These are phyloP conservation scores for Onychostruthus taczanowskii DNA, from an alignment of 2,113 vertebrate genomes.

Conservation along the genomic window DNA sequence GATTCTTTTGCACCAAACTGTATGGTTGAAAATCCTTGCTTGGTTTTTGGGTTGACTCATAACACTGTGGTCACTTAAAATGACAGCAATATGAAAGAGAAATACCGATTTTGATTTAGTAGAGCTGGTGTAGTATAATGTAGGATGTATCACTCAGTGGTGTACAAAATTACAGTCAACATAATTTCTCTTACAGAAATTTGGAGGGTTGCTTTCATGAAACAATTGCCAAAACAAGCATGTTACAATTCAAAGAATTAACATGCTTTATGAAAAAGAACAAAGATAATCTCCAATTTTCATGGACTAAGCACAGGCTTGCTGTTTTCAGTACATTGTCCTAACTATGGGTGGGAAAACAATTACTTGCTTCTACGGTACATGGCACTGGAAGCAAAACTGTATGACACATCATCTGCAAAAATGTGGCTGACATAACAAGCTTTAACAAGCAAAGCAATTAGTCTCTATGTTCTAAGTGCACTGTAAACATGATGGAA, in stretches of 20 bases:
- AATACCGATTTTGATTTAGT: background rate
- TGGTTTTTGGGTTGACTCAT: background rate
- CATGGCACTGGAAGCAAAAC: background rate
- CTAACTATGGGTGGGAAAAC: background rate
- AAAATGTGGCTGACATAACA: background rate
- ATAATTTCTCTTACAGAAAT: background rate
- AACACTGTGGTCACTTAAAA: background rate
- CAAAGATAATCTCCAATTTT: background rate
- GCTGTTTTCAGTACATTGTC: background rate
- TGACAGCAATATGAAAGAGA: background rate
- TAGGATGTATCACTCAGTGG: background rate
- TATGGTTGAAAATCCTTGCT: background rate
- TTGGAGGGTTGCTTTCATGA: background rate
- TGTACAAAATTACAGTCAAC: background rate
- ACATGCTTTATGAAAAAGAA: background rate
- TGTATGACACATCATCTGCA: background rate
- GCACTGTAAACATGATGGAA: background rate
- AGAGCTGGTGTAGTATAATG: background rate
- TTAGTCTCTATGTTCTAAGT: constrained; percentile 50
- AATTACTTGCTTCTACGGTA: background rate
- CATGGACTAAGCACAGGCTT: background rate
- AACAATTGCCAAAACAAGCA: background rate
- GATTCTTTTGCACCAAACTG: background rate
- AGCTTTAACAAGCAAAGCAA: constrained; percentile 47
- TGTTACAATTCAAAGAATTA: background rate